phyloP scores from a whole-genome alignment of 2,888 invertebrate genomes.

The Netelia fuscicornis region DNA sequence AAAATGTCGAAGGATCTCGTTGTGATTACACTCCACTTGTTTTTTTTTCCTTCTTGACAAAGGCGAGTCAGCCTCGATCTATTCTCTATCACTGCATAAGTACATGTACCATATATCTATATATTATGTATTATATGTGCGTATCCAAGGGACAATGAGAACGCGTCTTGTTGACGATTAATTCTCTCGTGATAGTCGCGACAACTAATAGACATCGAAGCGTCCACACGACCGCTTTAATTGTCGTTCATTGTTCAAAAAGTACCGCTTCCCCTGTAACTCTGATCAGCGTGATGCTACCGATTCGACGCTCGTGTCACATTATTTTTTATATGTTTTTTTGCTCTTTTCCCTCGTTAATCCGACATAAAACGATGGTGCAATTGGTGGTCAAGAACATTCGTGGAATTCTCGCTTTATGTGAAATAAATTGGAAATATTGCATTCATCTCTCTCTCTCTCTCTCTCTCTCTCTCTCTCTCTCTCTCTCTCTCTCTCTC shows the following conservation, averaged over 20 bases:
- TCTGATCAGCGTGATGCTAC: constrained; percentile 38
- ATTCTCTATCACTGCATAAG: constrained; percentile 33
- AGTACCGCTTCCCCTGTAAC: constrained; percentile 60
- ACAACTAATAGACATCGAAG: constrained; percentile 9
- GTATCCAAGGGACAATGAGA: background rate
- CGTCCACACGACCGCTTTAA: constrained; percentile 40
- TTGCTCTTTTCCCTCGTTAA: background rate
- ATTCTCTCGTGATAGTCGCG: constrained; percentile 27
- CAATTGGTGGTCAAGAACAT: constrained; percentile 28
- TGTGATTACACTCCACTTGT: constrained; percentile 44
- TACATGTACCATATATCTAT: background rate
- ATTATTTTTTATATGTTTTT: background rate
- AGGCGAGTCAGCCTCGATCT: constrained; percentile 44
- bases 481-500: no score
- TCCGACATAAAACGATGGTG: constrained; percentile 5
- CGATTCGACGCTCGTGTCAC: background rate
- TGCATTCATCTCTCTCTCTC: background rate
- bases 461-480: no score
- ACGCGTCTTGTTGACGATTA: constrained; percentile 44
- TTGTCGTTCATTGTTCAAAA: constrained; percentile 66
- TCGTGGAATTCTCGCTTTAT: background rate
- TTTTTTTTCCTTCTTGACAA: constrained; percentile 26
- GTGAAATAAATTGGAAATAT: background rate
- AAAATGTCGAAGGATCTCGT: constrained; percentile 56
- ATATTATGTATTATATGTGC: constrained; percentile 5